A percentile compares a stretch with the other conserved stretches of the same genome.
These are phyloP conservation scores for Dysdera silvatica DNA, from an alignment of 1,140 invertebrate species.

Conservation along the genomic window DNA sequence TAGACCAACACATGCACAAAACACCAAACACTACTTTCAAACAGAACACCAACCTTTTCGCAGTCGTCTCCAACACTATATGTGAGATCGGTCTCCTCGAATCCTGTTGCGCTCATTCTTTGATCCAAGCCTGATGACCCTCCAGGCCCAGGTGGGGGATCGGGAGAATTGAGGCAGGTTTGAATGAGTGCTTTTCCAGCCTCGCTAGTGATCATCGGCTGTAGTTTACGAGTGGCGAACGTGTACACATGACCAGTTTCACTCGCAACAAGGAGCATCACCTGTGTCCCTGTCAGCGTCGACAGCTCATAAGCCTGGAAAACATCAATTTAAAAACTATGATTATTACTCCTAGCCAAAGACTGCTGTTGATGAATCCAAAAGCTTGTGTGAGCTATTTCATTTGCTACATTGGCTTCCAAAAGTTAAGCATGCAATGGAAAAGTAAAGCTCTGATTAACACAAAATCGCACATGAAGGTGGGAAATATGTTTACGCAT, in stretches of 20 bases:
- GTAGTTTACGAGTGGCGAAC: constrained; percentile 95
- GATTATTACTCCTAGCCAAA: too few species aligned
- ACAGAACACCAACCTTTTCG: constrained; percentile 35
- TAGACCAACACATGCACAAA: background rate
- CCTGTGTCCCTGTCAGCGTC: constrained; percentile 96
- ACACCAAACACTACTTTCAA: too few species aligned
- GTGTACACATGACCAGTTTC: constrained; percentile 99
- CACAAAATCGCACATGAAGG: too few species aligned
- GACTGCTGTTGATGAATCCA: too few species aligned
- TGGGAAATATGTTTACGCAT: too few species aligned
- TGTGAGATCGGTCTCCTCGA: constrained; percentile 95
- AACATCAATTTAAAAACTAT: too few species aligned
- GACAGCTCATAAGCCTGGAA: constrained; percentile 72
- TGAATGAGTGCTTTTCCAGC: constrained; percentile 97
- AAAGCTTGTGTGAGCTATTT: too few species aligned
- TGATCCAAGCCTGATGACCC: constrained; percentile 60
- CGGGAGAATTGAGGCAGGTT: constrained; percentile 95
- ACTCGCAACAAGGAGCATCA: constrained; percentile 91
- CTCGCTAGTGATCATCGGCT: constrained; percentile 99
- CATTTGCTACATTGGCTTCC: too few species aligned
- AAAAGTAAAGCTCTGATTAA: too few species aligned
- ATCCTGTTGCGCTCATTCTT: constrained; percentile 95
- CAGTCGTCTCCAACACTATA: constrained; percentile 67
- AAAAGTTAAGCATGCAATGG: too few species aligned
- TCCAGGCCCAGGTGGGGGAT: constrained; percentile 62